Conservation (phyloP, 2,113 vertebrate genomes). For the Myotis brandtii region DNA sequence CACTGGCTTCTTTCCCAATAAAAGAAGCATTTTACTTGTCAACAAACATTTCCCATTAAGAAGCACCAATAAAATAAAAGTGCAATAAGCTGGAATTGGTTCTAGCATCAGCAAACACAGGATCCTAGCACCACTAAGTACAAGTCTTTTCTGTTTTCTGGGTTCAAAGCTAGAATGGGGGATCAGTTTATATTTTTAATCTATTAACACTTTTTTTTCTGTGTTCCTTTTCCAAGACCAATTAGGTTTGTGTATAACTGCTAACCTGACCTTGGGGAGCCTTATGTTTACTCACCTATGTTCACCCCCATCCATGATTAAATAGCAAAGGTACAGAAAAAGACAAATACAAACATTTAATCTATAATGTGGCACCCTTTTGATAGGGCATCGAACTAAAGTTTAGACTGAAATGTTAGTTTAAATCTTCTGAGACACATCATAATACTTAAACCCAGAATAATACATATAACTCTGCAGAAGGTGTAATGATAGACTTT, state of each 20-base stretch:
- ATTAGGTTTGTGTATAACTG: background rate
- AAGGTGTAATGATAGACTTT: background rate
- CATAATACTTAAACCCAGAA: constrained; percentile 1
- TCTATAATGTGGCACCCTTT: background rate
- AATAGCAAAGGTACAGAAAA: background rate
- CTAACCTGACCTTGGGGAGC: rapidly evolving
- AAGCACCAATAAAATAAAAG: background rate
- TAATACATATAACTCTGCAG: background rate
- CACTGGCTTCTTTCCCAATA: background rate
- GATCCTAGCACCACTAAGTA: background rate
- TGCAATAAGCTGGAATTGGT: background rate
- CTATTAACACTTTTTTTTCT: rapidly evolving
- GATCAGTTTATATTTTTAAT: background rate
- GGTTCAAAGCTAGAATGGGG: background rate
- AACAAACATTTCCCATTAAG: background rate
- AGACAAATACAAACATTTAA: background rate
- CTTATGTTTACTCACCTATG: background rate
- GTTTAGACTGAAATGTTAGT: background rate
- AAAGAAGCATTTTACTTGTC: background rate
- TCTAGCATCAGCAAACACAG: background rate
- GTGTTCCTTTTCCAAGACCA: background rate
- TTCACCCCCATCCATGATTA: background rate
- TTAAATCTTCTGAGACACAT: background rate
- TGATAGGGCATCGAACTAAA: background rate
- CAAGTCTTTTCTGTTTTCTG: rapidly evolving